Conservation (phyloP, 2,888 invertebrate genomes). For the Netelia melanura region DNA sequence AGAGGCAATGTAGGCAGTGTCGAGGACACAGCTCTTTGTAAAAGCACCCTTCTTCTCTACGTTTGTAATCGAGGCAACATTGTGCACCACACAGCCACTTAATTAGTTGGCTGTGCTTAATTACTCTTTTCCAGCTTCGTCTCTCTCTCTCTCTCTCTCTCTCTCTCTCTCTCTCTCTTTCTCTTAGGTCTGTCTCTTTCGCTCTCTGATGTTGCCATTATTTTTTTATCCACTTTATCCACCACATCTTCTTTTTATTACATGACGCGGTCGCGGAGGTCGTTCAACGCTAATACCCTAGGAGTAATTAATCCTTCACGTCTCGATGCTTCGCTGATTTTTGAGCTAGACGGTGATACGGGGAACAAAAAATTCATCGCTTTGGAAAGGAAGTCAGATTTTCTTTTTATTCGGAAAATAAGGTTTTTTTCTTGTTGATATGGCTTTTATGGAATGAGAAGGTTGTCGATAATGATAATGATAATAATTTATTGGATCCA, state of each 20-base stretch:
- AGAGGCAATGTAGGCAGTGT: constrained; percentile 4
- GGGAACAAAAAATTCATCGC: not conserved
- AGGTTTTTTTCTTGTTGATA: too few relatives aligned
- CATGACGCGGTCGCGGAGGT: not conserved
- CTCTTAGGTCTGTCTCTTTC: not conserved
- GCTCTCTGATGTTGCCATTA: constrained; percentile 2
- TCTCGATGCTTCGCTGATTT: not conserved
- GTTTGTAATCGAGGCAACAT: constrained; percentile 60
- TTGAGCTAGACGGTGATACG: too few relatives aligned
- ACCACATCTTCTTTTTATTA: not conserved
- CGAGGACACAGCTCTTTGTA: constrained; percentile 36
- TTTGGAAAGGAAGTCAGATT: too few relatives aligned
- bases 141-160: constrained; percentile 14
- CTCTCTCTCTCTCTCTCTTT: not conserved
- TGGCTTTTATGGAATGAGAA: too few relatives aligned
- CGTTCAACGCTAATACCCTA: constrained; percentile 14
- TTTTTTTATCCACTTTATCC: constrained; percentile 43
- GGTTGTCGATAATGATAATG: too few relatives aligned
- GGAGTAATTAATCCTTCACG: constrained; percentile 25
- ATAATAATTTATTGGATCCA: too few relatives aligned
- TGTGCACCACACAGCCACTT: constrained; percentile 48
- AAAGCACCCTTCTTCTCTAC: constrained; percentile 30
- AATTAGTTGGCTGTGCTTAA: constrained; percentile 58
- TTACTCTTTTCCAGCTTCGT: constrained; percentile 41
- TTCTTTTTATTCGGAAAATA: too few relatives aligned